phyloP scores from a whole-genome alignment of 2,888 invertebrate genomes.

The Pteria penguin region DNA sequence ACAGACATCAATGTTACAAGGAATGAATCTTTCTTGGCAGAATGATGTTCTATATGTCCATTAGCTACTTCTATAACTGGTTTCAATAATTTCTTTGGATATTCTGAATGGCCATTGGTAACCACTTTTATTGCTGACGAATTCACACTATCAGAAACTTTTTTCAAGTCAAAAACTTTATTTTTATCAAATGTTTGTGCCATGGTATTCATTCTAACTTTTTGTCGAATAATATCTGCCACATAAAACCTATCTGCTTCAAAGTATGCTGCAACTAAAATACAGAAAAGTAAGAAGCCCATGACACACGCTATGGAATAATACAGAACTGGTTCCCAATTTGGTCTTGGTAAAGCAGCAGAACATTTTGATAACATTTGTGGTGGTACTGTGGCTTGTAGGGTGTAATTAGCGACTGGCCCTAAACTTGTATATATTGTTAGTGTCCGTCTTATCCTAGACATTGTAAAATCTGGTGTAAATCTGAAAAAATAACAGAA shows the following conservation, averaged over 20 bases:
- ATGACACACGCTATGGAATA: conserved; percentile 81
- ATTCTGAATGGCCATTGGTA: conserved; percentile 17
- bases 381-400: conserved; percentile 85
- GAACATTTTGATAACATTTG: conserved; percentile 87
- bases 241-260: conserved; percentile 87
- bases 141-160: conserved; percentile 69
- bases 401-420: conserved; percentile 84
- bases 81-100: conserved; percentile 21
- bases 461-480: conserved; percentile 92
- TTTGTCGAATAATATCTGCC: conserved; percentile 74
- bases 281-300: conserved; percentile 84
- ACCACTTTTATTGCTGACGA: conserved; percentile 35
- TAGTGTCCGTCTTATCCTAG: conserved; percentile 84
- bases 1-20: conserved; percentile 49
- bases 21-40: conserved; percentile 51
- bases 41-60: conserved; percentile 58
- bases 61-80: conserved; percentile 55
- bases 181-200: conserved; percentile 83
- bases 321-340: conserved; percentile 88
- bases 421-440: conserved; percentile 79
- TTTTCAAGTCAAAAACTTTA: conserved; percentile 80
- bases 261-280: conserved; percentile 85
- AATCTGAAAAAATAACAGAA: conserved; percentile 82
- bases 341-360: conserved; percentile 86
- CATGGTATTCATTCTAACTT: conserved; percentile 75